Conservation (phyloP, 2,113 vertebrate genomes). For the Hyperopisus bebe region DNA sequence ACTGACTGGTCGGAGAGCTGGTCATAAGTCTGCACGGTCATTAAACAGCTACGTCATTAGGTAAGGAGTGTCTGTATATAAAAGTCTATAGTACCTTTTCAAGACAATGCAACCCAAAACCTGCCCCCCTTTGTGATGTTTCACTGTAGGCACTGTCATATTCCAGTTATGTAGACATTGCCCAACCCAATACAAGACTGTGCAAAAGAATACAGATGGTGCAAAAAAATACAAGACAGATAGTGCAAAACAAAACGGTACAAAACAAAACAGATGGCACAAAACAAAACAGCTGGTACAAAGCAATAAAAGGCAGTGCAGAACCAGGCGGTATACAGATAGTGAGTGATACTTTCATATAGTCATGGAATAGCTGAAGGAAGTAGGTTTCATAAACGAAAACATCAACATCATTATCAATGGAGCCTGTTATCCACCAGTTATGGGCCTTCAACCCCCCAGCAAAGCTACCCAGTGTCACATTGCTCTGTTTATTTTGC, state of each 20-base stretch:
- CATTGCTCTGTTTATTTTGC: neutral
- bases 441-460: neutral
- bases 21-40: too few species aligned
- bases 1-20: too few species aligned
- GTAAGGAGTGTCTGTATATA: too few species aligned
- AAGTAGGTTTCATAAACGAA: neutral
- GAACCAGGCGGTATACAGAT: neutral
- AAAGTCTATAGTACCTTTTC: too few species aligned
- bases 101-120: too few species aligned
- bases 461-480: neutral
- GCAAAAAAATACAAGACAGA: neutral
- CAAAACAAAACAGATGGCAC: neutral
- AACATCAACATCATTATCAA: neutral
- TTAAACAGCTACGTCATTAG: too few species aligned
- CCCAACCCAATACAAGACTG: too few species aligned
- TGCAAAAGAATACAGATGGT: neutral
- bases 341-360: neutral
- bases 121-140: too few species aligned
- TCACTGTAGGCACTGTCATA: too few species aligned
- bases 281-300: neutral
- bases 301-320: neutral
- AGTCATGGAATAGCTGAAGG: neutral
- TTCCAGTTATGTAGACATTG: too few species aligned
- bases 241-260: neutral
- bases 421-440: neutral